Percentiles rank a stretch among this genome's conserved stretches.
Conservation (phyloP, 2,113 vertebrate genomes). For the Protobothrops mucrosquamatus region DNA sequence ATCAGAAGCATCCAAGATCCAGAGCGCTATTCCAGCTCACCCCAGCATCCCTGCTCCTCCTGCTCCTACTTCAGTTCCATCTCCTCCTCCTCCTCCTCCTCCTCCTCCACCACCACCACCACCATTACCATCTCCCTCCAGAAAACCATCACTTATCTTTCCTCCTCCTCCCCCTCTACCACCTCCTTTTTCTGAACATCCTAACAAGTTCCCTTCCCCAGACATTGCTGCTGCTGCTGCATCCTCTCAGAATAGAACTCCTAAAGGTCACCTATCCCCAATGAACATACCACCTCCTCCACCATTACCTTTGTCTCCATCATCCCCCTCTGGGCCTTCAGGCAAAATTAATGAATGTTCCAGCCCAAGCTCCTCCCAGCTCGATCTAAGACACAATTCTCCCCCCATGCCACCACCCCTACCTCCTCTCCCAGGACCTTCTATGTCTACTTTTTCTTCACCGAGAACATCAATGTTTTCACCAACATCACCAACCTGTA, state of each 20-base stretch:
- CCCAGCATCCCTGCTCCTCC: conserved; percentile 66
- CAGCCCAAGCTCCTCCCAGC: conserved; percentile 47
- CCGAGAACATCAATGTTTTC: conserved; percentile 52
- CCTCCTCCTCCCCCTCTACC: conserved; percentile 57
- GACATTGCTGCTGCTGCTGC: conserved; percentile 49
- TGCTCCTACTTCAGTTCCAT: neutral
- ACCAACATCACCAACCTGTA: conserved; percentile 46
- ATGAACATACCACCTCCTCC: conserved; percentile 36
- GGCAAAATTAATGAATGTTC: conserved; percentile 64
- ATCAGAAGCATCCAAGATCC: conserved; percentile 43
- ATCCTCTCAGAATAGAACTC: conserved; percentile 63
- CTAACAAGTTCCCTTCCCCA: conserved; percentile 57
- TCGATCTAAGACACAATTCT: conserved; percentile 54
- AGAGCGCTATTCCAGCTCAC: conserved; percentile 37
- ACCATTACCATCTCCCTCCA: neutral
- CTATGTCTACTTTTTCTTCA: conserved; percentile 24
- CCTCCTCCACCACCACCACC: conserved; percentile 43
- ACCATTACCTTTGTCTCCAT: conserved; percentile 67
- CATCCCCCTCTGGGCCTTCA: conserved; percentile 56
- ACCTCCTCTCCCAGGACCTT: conserved; percentile 38
- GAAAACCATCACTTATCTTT: neutral
- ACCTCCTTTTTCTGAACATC: conserved; percentile 60
- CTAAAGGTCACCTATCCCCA: conserved; percentile 69
- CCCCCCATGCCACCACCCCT: conserved; percentile 51
- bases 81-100: neutral